phyloP scores from a whole-genome alignment of 2,888 invertebrate genomes.

The Ctenicera cuprea region DNA sequence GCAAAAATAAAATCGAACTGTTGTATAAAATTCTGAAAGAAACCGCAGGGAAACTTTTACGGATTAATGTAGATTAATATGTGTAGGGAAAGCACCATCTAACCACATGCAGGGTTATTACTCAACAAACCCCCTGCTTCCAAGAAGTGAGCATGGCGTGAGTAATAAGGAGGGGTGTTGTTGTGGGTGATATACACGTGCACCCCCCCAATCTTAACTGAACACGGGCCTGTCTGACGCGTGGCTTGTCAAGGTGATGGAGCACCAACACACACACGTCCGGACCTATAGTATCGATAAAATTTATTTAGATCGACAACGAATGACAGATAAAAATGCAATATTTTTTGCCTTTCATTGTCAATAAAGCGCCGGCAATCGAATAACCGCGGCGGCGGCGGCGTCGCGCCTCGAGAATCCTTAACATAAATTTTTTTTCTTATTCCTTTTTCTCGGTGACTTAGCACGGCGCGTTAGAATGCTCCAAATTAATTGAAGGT shows the following conservation, averaged over 20 bases:
- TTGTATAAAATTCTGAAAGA: too few species aligned
- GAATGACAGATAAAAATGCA: conserved; percentile 37
- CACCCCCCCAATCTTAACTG: conserved; percentile 23
- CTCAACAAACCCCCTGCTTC: conserved; percentile 44
- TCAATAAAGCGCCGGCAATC: conserved; percentile 29
- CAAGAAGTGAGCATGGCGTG: conserved; percentile 40
- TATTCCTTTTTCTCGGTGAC: conserved; percentile 13
- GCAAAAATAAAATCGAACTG: too few species aligned
- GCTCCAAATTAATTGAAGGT: conserved; percentile 36
- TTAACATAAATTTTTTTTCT: conserved; percentile 36
- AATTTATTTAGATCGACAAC: conserved; percentile 44
- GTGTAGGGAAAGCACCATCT: conserved; percentile 20
- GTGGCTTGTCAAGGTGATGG: conserved; percentile 43
- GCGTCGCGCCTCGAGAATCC: conserved; percentile 28
- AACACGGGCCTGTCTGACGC: conserved; percentile 27
- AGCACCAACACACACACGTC: conserved; percentile 38
- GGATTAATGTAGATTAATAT: conserved; percentile 8
- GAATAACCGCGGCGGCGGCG: conserved; percentile 19
- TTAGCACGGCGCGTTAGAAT: conserved; percentile 23
- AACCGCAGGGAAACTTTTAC: too few species aligned
- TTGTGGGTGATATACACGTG: conserved; percentile 39
- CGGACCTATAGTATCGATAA: conserved; percentile 31
- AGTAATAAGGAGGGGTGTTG: conserved; percentile 45
- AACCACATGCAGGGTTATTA: conserved; percentile 42
- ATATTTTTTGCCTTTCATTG: conserved; percentile 37